These are phyloP conservation scores for Mesitornis unicolor DNA, from an alignment of 2,113 vertebrate species.

Conservation along the genomic window DNA sequence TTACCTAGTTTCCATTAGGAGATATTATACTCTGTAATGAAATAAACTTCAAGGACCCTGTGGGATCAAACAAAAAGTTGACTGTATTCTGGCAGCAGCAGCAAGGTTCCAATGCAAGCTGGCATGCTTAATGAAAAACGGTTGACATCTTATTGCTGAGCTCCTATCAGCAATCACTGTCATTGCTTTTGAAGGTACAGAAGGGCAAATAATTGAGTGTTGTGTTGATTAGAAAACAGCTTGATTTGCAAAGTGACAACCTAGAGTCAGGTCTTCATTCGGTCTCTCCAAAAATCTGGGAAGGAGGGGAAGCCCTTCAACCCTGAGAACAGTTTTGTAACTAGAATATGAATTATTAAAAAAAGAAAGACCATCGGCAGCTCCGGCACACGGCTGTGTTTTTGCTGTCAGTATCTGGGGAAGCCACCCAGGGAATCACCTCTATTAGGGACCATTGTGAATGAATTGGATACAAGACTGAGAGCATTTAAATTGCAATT, in stretches of 20 bases:
- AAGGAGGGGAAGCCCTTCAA: background rate
- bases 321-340: background rate
- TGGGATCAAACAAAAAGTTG: slow-evolving; percentile 31
- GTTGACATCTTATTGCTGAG: background rate
- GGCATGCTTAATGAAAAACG: background rate
- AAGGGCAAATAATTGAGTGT: background rate
- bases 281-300: background rate
- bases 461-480: background rate
- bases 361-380: background rate
- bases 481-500: background rate
- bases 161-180: background rate
- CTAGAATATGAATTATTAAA: background rate
- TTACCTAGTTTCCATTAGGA: slow-evolving; percentile 60
- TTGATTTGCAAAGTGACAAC: background rate
- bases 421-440: background rate
- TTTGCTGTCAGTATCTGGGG: background rate
- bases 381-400: background rate
- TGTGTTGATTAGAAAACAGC: background rate
- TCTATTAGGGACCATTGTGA: background rate
- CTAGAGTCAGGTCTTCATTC: background rate
- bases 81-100: background rate
- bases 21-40: slow-evolving; percentile 53
- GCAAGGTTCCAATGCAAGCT: background rate
- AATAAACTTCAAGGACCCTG: slow-evolving; percentile 46
- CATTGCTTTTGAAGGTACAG: background rate